phyloP scores from a whole-genome alignment of 2,797 vertebrate species.

The Streptopelia turtur region DNA sequence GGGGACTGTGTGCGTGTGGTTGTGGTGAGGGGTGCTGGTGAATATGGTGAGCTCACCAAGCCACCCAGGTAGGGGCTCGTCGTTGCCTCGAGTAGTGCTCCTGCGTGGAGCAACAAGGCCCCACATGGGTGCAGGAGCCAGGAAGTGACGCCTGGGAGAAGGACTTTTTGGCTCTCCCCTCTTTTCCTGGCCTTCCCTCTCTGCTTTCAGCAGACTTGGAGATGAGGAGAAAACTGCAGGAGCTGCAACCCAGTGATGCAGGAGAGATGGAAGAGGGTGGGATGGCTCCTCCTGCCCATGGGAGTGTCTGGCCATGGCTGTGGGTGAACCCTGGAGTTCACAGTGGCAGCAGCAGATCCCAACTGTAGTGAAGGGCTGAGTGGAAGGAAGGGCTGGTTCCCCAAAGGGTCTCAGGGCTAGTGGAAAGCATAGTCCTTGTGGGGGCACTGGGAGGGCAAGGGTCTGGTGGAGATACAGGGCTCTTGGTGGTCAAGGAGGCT shows the following conservation, averaged over 20 bases:
- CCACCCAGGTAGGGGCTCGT: background rate
- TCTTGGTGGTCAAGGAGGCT: background rate
- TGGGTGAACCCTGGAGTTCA: background rate
- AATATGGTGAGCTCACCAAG: background rate
- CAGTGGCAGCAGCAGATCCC: background rate
- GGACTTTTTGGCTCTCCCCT: background rate
- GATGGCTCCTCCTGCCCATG: background rate
- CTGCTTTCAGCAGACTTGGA: background rate
- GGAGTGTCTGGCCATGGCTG: background rate
- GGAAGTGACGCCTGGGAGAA: background rate
- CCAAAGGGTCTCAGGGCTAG: no score
- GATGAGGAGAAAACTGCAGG: background rate
- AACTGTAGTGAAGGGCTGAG: background rate
- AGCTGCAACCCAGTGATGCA: background rate
- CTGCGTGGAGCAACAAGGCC: background rate
- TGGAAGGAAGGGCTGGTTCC: background rate
- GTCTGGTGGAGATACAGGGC: background rate
- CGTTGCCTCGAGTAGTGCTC: background rate
- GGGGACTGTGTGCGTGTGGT: background rate
- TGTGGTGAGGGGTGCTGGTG: background rate
- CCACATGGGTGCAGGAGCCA: accelerated
- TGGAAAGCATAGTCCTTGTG: background rate
- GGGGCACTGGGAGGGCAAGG: background rate
- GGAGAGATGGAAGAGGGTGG: background rate
- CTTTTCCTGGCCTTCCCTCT: background rate